phyloP scores from a whole-genome alignment of 2,888 invertebrate species.

The Litoditis marina region DNA sequence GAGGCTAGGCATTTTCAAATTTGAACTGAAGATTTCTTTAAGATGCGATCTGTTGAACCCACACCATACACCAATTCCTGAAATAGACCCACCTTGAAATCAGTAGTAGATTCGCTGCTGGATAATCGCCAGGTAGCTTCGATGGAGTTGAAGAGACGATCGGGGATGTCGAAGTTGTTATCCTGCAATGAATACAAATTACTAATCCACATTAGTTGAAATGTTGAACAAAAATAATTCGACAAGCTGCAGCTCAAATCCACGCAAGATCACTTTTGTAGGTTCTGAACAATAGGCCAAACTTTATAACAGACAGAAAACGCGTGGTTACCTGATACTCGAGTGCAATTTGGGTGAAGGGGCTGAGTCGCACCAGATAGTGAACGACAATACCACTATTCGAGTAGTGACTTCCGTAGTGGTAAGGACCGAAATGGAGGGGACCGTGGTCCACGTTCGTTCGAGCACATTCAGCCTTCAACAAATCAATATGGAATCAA shows the following conservation, averaged over 20 bases:
- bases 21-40: too few species aligned
- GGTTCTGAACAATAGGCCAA: neutral
- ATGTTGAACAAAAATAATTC: conserved; percentile 2
- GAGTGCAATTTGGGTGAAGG: conserved; percentile 77
- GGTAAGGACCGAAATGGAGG: conserved; percentile 49
- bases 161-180: conserved; percentile 80
- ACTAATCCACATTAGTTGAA: neutral
- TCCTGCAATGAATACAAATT: conserved; percentile 26
- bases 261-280: neutral
- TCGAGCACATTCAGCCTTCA: neutral
- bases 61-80: neutral
- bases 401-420: conserved; percentile 76
- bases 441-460: conserved; percentile 4
- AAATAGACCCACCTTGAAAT: conserved; percentile 88
- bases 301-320: too few species aligned
- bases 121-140: conserved; percentile 96
- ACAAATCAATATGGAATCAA: neutral
- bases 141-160: conserved; percentile 96
- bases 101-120: conserved; percentile 96
- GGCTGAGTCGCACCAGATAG: conserved; percentile 92
- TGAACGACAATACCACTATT: conserved; percentile 99
- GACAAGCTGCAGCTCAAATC: neutral
- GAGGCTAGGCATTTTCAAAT: too few species aligned
- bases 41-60: neutral
- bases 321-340: conserved; percentile 57